These are phyloP conservation scores for Ptilonorhynchus violaceus DNA, from an alignment of 2,113 vertebrate species.

Conservation along the genomic window DNA sequence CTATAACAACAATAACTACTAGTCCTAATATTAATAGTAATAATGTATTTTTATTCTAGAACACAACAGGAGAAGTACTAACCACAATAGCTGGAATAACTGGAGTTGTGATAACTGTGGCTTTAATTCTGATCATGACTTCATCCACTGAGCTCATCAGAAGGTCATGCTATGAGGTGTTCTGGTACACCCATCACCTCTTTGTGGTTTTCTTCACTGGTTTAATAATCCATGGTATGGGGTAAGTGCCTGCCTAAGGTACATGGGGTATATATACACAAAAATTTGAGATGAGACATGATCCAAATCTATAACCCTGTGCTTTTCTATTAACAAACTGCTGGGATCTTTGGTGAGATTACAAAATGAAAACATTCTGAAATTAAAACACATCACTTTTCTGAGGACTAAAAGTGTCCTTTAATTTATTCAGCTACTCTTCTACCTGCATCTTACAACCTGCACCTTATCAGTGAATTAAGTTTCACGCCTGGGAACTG, in stretches of 20 bases:
- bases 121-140: conserved; percentile 76
- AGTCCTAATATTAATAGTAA: not conserved
- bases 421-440: not conserved
- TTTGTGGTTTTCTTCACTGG: conserved; percentile 76
- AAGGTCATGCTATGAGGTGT: conserved; percentile 77
- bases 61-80: conserved; percentile 55
- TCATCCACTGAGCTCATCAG: conserved; percentile 77
- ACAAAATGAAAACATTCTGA: not conserved
- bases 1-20: not conserved
- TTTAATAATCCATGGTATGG: conserved; percentile 76
- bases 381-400: not conserved
- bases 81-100: conserved; percentile 72
- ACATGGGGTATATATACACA: not conserved
- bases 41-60: conserved; percentile 54
- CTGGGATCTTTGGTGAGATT: not conserved
- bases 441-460: not conserved
- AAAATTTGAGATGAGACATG: not conserved
- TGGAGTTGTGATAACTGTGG: conserved; percentile 76
- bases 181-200: conserved; percentile 80
- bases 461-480: not conserved
- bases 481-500: not conserved
- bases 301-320: not conserved
- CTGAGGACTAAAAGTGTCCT: not conserved
- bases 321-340: not conserved
- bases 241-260: conserved; percentile 67